Conservation (phyloP, 2,797 vertebrate species). For the Oryzias dopingdopingensis region DNA sequence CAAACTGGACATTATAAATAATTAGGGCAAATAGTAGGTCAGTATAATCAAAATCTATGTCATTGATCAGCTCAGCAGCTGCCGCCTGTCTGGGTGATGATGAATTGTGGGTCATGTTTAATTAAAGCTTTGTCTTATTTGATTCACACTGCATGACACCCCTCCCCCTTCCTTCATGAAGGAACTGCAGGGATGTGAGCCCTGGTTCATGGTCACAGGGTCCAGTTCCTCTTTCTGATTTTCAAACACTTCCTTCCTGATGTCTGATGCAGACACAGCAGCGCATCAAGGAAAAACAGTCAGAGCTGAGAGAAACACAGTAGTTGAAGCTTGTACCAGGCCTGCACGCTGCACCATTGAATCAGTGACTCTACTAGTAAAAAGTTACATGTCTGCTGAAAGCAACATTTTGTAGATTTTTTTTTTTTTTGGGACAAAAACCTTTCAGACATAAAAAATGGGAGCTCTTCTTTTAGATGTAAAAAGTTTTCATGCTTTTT, state of each 20-base stretch:
- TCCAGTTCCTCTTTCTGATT: conserved; percentile 51
- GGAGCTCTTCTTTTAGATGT: no score
- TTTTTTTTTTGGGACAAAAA: no score
- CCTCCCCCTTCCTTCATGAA: background rate
- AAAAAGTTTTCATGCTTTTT: no score
- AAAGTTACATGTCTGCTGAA: no score
- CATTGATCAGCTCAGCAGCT: conserved; percentile 48
- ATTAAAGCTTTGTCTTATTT: conserved; percentile 45
- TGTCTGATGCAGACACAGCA: conserved; percentile 1
- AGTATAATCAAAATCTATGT: conserved; percentile 27
- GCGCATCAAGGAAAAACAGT: background rate
- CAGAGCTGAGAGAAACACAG: no score
- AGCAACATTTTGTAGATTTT: no score
- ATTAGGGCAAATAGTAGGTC: background rate
- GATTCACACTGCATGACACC: conserved; percentile 10
- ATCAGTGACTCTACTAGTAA: no score
- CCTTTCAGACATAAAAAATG: no score
- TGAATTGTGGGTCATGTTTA: conserved; percentile 67
- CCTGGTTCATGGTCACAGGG: conserved; percentile 6
- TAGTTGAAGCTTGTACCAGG: no score
- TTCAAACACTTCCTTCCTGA: conserved; percentile 35
- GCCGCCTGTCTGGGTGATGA: conserved; percentile 5
- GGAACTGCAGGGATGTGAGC: background rate
- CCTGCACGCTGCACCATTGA: no score
- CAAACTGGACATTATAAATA: background rate